These are phyloP conservation scores for Spatulosminthurus flaviceps DNA, from an alignment of 2,888 invertebrate genomes.

Conservation along the genomic window DNA sequence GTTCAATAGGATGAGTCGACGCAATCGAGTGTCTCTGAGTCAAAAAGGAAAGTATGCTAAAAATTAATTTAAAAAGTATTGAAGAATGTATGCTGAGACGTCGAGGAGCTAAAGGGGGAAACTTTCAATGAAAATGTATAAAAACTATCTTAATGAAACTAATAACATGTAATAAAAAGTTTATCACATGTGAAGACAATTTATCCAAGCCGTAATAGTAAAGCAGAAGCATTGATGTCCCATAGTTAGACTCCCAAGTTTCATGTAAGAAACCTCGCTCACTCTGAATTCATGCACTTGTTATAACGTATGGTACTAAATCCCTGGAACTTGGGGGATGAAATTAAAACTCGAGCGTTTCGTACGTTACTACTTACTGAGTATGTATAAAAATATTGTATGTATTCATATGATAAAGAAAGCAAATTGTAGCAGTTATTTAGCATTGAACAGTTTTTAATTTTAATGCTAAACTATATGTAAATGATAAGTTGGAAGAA, in stretches of 20 bases:
- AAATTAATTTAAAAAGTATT: slow-evolving; percentile 1
- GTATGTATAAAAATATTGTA: background rate
- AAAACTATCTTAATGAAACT: slow-evolving; percentile 10
- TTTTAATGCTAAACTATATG: slow-evolving; percentile 5
- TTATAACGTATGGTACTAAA: background rate
- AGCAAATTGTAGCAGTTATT: background rate
- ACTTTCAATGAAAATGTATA: slow-evolving; percentile 14
- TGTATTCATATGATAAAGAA: background rate
- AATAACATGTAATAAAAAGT: slow-evolving; percentile 20
- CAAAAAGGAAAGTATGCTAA: slow-evolving; percentile 2
- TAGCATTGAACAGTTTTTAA: background rate
- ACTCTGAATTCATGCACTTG: background rate
- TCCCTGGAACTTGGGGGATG: slow-evolving; percentile 2
- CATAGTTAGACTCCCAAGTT: slow-evolving; percentile 18
- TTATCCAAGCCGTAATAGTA: slow-evolving; percentile 4
- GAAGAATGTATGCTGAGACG: slow-evolving; percentile 10
- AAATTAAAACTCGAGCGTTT: background rate
- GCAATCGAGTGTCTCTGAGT: slow-evolving; percentile 20
- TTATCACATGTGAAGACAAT: slow-evolving; percentile 12
- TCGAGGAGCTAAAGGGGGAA: slow-evolving; percentile 36
- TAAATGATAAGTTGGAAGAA: background rate
- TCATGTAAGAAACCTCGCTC: slow-evolving; percentile 3
- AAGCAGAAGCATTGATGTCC: slow-evolving; percentile 19
- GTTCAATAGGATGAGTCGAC: background rate
- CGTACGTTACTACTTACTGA: background rate